Conservation (phyloP, 1,140 invertebrate species). For the Drosophila bocqueti region DNA sequence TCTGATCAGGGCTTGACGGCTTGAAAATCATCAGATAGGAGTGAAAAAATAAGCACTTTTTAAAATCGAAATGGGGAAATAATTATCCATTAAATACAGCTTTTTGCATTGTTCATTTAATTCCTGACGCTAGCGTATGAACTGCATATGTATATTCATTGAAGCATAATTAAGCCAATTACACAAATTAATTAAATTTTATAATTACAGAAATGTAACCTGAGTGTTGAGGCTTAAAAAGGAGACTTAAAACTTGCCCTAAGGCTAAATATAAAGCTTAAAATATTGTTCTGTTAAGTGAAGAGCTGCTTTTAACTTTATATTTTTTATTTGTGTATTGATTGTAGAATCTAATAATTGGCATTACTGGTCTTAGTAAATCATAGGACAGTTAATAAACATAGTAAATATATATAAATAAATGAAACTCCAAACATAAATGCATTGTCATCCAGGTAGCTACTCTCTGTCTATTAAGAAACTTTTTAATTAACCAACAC, state of each 20-base stretch:
- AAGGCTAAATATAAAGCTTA: neutral
- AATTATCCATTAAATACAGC: neutral
- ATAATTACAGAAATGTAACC: neutral
- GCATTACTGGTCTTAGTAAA: no score
- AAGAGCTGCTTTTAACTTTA: no score
- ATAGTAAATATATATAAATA: no score
- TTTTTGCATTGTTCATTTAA: neutral
- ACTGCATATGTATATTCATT: neutral
- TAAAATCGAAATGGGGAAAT: neutral
- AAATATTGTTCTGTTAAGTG: neutral
- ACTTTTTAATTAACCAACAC: no score
- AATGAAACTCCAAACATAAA: no score
- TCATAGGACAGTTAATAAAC: no score
- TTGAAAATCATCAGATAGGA: neutral
- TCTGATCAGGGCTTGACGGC: neutral
- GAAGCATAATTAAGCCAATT: constrained; percentile 21
- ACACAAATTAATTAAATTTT: neutral
- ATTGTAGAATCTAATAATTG: no score
- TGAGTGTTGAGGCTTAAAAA: neutral
- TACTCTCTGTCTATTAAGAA: no score
- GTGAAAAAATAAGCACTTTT: neutral
- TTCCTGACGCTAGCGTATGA: no score
- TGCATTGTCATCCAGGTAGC: no score
- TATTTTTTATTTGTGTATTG: no score
- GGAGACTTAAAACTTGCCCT: no score